Evolutionary conservation across 2,113 vertebrate species (phyloP).

Genomic region (Heterotis niloticus): DNA sequence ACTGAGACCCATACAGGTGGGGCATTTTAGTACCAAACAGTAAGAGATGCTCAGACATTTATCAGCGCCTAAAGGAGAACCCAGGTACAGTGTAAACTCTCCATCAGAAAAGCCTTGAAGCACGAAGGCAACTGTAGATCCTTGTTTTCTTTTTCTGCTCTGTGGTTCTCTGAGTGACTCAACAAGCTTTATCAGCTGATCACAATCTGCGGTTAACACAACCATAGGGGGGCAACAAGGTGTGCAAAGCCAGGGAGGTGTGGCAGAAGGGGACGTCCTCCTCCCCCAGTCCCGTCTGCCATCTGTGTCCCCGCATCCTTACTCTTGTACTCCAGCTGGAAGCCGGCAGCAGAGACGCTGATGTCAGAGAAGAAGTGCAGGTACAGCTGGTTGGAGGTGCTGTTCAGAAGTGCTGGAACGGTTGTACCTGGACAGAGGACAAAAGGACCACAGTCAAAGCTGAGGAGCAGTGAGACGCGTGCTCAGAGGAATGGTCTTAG

Average conservation of each 20-base stretch:
- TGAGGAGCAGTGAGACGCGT: background rate
- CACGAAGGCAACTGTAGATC: background rate
- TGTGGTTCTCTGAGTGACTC: background rate
- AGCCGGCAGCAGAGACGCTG: constrained; percentile 94
- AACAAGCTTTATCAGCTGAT: constrained; percentile 2
- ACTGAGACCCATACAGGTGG: background rate
- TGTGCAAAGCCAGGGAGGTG: background rate
- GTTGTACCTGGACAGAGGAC: constrained; percentile 76
- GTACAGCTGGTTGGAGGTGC: constrained; percentile 97
- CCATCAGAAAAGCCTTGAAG: background rate
- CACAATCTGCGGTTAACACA: background rate
- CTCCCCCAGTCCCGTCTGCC: background rate
- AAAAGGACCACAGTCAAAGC: background rate
- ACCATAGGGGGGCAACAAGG: background rate
- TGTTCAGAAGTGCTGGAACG: constrained; percentile 91
- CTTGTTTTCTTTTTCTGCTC: background rate
- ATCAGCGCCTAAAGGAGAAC: background rate
- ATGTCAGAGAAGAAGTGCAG: constrained; percentile 98
- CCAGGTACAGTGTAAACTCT: background rate
- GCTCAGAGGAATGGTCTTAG: background rate
- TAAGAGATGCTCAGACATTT: background rate
- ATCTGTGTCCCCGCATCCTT: constrained; percentile 48
- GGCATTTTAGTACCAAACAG: background rate
- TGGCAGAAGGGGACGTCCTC: background rate
- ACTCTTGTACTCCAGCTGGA: constrained; percentile 98